phyloP scores from a whole-genome alignment of 2,888 invertebrate genomes.

The Calliphora vomitoria region DNA sequence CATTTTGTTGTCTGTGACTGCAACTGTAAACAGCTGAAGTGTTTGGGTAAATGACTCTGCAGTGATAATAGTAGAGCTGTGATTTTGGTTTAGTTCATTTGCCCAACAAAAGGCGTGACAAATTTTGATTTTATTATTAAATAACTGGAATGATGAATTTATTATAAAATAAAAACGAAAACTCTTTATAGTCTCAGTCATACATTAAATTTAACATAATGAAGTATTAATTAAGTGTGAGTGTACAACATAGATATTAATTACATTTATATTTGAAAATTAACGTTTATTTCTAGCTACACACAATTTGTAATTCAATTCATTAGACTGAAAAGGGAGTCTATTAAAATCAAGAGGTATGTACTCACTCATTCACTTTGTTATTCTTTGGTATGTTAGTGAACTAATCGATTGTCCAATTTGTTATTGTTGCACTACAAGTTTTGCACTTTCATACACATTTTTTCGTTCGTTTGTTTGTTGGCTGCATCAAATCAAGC shows the following conservation, averaged over 20 bases:
- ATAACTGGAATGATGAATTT: constrained; percentile 61
- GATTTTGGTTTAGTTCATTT: constrained; percentile 42
- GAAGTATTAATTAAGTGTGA: constrained; percentile 40
- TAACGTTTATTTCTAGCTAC: not conserved
- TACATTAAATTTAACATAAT: constrained; percentile 35
- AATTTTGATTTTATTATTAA: constrained; percentile 65
- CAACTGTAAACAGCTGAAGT: constrained; percentile 56
- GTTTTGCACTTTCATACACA: constrained; percentile 57
- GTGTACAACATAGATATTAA: constrained; percentile 15
- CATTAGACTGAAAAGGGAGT: constrained; percentile 1
- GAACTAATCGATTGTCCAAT: constrained; percentile 69
- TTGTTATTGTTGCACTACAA: constrained; percentile 69
- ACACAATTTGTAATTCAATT: not conserved
- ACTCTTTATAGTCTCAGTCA: not conserved
- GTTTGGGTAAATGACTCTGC: not conserved
- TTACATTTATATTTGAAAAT: constrained; percentile 10
- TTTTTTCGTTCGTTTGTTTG: constrained; percentile 23
- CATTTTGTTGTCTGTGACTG: constrained; percentile 34
- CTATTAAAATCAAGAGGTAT: not conserved
- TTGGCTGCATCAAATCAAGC: constrained; percentile 26
- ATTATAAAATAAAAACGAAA: constrained; percentile 27
- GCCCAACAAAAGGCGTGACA: constrained; percentile 70
- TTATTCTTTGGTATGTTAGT: not conserved
- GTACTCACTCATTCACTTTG: not conserved
- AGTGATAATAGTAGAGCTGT: constrained; percentile 22